Evolutionary conservation across 2,888 invertebrate genomes (phyloP).

Genomic region (Idaea biselata): DNA sequence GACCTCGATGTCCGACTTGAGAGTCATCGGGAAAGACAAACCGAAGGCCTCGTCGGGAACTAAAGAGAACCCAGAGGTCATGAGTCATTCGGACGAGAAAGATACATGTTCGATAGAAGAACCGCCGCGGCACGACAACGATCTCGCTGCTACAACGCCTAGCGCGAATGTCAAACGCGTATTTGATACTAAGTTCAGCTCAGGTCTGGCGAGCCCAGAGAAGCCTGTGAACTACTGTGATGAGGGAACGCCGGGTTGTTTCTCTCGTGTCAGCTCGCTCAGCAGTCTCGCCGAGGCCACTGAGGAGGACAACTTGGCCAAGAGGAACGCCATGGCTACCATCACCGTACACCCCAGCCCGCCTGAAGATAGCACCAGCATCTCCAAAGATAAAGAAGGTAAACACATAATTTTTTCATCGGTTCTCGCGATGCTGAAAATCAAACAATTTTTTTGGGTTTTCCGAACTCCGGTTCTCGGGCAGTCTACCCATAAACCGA

Average conservation of each 20-base stretch:
- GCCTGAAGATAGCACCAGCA: slow-evolving; percentile 52
- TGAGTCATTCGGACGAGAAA: slow-evolving; percentile 76
- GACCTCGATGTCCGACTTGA: slow-evolving; percentile 93
- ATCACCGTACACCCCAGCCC: slow-evolving; percentile 61
- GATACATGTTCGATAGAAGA: slow-evolving; percentile 76
- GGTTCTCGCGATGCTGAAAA: no score
- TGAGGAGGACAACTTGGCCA: slow-evolving; percentile 67
- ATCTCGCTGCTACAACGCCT: slow-evolving; percentile 59
- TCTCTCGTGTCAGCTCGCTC: slow-evolving; percentile 84
- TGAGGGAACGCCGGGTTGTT: slow-evolving; percentile 91
- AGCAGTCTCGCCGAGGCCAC: slow-evolving; percentile 81
- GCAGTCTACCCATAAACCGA: no score
- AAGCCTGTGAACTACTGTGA: slow-evolving; percentile 92
- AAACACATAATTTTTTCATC: not conserved
- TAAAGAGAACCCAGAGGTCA: slow-evolving; percentile 68
- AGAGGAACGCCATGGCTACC: slow-evolving; percentile 70
- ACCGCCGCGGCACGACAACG: slow-evolving; percentile 69
- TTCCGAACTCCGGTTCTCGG: no score
- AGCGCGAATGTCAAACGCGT: slow-evolving; percentile 41
- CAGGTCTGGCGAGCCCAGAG: slow-evolving; percentile 88
- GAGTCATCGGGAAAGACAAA: slow-evolving; percentile 76
- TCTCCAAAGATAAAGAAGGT: slow-evolving; percentile 74
- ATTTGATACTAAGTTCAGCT: slow-evolving; percentile 80
- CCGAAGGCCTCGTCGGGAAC: slow-evolving; percentile 50
- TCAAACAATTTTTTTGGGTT: no score